Percentiles rank a stretch among this genome's conserved stretches.
Evolutionary conservation across 2,797 vertebrate genomes (phyloP).

Genomic region (Lacerta viridis): DNA sequence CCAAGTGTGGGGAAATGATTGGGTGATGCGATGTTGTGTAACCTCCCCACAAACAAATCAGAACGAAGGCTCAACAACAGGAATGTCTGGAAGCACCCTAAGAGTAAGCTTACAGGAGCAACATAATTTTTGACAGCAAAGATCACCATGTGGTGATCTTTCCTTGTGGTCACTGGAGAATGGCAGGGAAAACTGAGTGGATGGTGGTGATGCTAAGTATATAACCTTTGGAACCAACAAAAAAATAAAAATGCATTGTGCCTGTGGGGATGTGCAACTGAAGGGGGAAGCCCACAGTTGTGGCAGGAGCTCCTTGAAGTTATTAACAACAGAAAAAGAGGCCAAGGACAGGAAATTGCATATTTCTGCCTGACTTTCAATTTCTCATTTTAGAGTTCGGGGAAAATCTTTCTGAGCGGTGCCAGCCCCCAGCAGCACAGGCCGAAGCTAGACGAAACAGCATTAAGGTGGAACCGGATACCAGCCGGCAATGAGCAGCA

Average conservation of each 20-base stretch:
- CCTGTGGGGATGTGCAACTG: background rate
- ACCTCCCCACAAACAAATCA: no score
- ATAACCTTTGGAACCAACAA: background rate
- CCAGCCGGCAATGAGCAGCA: conserved; percentile 75
- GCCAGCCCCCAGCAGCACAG: conserved; percentile 71
- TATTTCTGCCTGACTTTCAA: background rate
- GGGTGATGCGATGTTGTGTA: no score
- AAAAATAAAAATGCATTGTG: background rate
- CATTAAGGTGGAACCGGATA: conserved; percentile 88
- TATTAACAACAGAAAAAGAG: background rate
- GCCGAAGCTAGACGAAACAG: conserved; percentile 85
- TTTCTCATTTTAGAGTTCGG: conserved; percentile 85
- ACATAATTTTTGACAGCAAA: background rate
- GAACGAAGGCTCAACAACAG: no score
- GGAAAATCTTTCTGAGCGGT: conserved; percentile 84
- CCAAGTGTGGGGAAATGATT: no score
- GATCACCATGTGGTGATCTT: background rate
- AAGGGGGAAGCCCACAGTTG: background rate
- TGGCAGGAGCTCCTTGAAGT: background rate
- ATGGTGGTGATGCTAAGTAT: background rate
- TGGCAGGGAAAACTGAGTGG: background rate
- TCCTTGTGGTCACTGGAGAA: background rate
- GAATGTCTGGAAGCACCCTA: background rate
- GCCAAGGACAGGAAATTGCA: background rate
- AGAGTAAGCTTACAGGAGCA: background rate